Evolutionary conservation across 2,797 vertebrate species (phyloP), one percentile per base, ranked within the genome.

Genomic region (Pseudocheirus occidentalis): DNA sequence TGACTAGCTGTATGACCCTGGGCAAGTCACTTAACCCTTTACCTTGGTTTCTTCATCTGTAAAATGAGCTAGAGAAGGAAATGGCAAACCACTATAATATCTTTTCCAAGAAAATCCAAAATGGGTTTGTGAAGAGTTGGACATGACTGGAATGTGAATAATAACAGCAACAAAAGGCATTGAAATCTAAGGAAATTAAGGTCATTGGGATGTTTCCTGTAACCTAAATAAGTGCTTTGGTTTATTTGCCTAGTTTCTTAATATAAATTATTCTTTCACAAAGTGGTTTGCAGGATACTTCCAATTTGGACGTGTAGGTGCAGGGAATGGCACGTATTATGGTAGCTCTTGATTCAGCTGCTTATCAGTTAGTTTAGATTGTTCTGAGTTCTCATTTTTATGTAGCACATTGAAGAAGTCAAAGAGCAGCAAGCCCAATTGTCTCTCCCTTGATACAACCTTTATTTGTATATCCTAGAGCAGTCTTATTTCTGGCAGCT

Each of bases 271-370:
- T 87, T 90, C 53, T 55, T 93, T 93, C 58, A 50, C 54, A 81
- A 94, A 95, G 1, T 90, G 24, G 18, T 55, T 73, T 57, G 52
- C 92, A 91, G 92, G 81, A 28, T 96, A 57, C 57, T 91, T 59
- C 27, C 55, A 93, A n/a, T 52, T n/a, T 93, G 31, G 92, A 46
- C 91, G 5, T 90, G 16, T 87, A 55, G 29, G 81, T 55, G 52
- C 27, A 14, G 94, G 40, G 12, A 95, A 53, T 55, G 92, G 27
- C 40, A 6, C 40, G 14, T 62, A 93, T n/a, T 91, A 55, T 93
- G 90, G n/a, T 29, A 24, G 29, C 5, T 52, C 94, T 96, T 27
- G 53, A 55, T 40, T 90, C 62, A 81, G 13, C 40, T n/a, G 21
- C 24, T 92, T 55, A 91, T 56, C 66, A 11, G 6, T 94, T 28